Evolutionary conservation across 1,140 invertebrate genomes (phyloP), one percentile per base, ranked within the genome.

Genomic region (Limonius californicus): DNA sequence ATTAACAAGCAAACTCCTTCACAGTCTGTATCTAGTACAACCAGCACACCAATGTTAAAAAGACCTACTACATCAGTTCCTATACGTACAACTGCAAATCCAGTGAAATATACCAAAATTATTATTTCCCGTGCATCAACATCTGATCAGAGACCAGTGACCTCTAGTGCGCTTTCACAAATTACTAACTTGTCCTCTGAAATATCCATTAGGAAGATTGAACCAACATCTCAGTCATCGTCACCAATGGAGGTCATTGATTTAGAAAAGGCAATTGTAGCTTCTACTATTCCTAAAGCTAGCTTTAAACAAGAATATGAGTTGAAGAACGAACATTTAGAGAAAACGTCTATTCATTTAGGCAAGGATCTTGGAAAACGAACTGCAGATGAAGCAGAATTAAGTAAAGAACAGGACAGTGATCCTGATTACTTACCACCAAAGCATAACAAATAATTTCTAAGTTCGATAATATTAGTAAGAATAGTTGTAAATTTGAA

Each of bases 81-180:
- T 68, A 43, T 68, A 43, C 19, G 47, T 59, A 43, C 15, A 6
- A 27, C 59, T 71, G 9, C 1, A 59, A 12, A 70, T 73, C 3
- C 72, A 72, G 18, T 60, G 1, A 83, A 83, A 59, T 83, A 80
- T 57, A 81, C 80, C 0, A 82, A 83, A 68, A 83, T 83, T 39
- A 82, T 83, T 19, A 11, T 50, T 19, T 50, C 45, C 8, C 16
- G 14, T 8, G 14, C 7, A 4, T 18, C 14, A 12, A 3, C 14
- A 50, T 7, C 8, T 8, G 45, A 50, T 19, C 16, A 7, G 8
- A 50, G n/a, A 39, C 7, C 35, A 18, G 14, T 45, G 6, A 21
- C 45, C 3, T 18, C 45, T 11, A 50, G 1, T 21, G 12, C 45
- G 14, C n/a, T 62, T 12, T 57, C 55, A 16, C 59, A 59, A 57